These are phyloP conservation scores for Hydrophis major DNA, from an alignment of 2,797 vertebrate genomes.

Conservation along the genomic window DNA sequence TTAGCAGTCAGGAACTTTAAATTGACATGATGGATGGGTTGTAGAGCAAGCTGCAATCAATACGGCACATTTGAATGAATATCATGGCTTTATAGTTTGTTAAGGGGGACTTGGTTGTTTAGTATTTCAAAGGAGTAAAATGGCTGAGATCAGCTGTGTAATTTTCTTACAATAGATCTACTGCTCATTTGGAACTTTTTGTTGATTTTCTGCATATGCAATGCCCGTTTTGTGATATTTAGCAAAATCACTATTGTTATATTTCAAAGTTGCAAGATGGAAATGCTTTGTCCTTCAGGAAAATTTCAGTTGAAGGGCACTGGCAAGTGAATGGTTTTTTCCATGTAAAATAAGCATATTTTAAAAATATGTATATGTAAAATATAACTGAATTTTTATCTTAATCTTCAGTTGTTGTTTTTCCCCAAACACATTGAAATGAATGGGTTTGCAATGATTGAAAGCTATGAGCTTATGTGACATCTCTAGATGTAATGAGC, in stretches of 20 bases:
- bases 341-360: neutral
- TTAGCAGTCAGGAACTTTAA: neutral
- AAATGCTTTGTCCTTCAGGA: slow-evolving; percentile 13
- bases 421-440: neutral
- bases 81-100: slow-evolving; percentile 50
- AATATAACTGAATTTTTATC: neutral
- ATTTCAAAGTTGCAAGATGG: slow-evolving; percentile 9
- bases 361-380: neutral
- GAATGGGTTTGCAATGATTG: neutral
- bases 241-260: neutral
- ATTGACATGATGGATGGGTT: slow-evolving; percentile 38
- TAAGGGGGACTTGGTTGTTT: slow-evolving; percentile 40
- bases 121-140: slow-evolving; percentile 53
- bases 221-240: slow-evolving; percentile 7
- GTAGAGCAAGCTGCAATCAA: neutral
- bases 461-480: neutral
- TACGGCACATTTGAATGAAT: slow-evolving; percentile 14
- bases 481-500: neutral
- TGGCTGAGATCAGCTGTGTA: neutral
- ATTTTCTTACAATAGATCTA: slow-evolving; percentile 40
- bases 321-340: neutral
- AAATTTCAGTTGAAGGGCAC: slow-evolving; percentile 18
- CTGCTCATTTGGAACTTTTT: slow-evolving; percentile 31
- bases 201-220: slow-evolving; percentile 26
- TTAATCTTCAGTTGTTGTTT: neutral